Evolutionary conservation across 2,113 vertebrate genomes (phyloP), one percentile per base, ranked within the genome.

Genomic region (Elachura formosa): DNA sequence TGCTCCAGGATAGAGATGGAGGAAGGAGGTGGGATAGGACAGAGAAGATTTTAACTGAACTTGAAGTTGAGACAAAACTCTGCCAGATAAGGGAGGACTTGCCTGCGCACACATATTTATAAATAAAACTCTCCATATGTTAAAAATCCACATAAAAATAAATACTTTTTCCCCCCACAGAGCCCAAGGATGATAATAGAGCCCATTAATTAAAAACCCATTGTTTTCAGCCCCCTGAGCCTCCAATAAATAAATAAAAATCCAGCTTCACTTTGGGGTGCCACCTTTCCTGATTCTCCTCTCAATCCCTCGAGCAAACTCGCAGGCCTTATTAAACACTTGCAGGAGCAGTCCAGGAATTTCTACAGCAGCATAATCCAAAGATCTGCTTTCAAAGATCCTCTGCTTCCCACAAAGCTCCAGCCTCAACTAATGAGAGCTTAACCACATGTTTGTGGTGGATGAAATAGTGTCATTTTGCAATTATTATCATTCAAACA

Each of bases 401-500:
- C 71, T 40, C 45, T 46, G 79, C 84, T 94, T 78, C 80, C 95
- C 3, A 9, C 75, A 78, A 93, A 94, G 93, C 96, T 66, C 11
- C 72, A 73, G 71, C 66, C 87, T 85, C 31, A 8, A 79, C 94
- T 95, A 97, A 97, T 89, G 89, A 96, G 90, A 95, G 89, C 94
- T 96, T 95, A 97, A 95, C 93, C 92, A 91, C 92, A 95, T 94
- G 97, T 96, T 96, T 96, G 91, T 66, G 93, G 94, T 5, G 2
- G 71, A 95, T 89, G 74, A 96, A 96, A 97, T 92, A 83, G 87
- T 94, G 91, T 96, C 94, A 95, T 93, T 96, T 95, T 43, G 94
- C 95, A 97, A 97, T 96, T 96, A 97, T 93, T 88, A 95, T 96
- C 95, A 96, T 93, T 93, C 92, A 56, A 85, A 90, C 62, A 68